These are phyloP conservation scores for Cinclus cinclus DNA, from an alignment of 2,113 vertebrate genomes.

Conservation along the genomic window DNA sequence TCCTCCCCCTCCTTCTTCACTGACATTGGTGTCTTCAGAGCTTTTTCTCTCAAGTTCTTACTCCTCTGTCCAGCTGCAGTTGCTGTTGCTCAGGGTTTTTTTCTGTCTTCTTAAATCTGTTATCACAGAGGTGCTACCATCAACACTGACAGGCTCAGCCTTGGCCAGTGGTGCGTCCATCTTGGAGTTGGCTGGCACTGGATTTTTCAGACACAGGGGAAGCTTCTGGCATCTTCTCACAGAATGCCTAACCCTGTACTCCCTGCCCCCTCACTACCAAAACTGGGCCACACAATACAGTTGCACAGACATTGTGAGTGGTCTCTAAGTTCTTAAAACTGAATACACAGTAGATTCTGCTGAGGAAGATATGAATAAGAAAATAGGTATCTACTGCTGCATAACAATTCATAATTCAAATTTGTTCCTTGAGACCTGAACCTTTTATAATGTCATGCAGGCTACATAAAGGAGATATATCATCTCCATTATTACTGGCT, in stretches of 20 bases:
- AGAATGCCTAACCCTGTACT: neutral
- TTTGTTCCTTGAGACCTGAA: neutral
- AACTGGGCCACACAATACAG: neutral
- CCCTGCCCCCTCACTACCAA: accelerated
- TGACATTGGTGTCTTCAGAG: neutral
- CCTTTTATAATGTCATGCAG: neutral
- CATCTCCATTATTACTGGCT: neutral
- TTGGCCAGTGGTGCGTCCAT: accelerated
- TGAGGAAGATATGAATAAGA: neutral
- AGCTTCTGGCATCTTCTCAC: neutral
- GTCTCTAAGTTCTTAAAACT: neutral
- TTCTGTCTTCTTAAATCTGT: neutral
- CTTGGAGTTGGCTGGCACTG: neutral
- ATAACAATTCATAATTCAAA: slow-evolving; percentile 26
- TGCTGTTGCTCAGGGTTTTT: neutral
- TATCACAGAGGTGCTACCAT: neutral
- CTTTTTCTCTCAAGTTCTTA: neutral
- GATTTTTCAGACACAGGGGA: neutral
- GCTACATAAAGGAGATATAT: neutral
- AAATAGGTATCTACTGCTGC: neutral
- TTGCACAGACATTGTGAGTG: neutral
- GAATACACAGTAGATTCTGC: neutral
- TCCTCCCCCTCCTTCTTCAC: neutral
- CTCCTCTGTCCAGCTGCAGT: neutral
- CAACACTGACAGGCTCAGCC: neutral